Evolutionary conservation across 2,888 invertebrate genomes (phyloP), one percentile per base, ranked within the genome.

Genomic region (Orthosia gracilis): DNA sequence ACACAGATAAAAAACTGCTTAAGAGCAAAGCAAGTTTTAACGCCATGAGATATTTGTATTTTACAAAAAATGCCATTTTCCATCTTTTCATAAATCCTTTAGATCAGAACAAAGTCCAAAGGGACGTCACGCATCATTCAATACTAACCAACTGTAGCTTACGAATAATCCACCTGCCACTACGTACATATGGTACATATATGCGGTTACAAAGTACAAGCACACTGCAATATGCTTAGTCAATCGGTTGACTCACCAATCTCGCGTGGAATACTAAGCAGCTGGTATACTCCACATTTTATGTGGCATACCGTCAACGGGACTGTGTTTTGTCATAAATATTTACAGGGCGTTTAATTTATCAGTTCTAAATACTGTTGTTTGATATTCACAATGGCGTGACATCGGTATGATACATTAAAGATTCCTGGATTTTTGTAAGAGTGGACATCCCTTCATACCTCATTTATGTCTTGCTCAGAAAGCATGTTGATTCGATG

Each of bases 301-400:
- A 77, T 77, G 71, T 65, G 57, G 26, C 52, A 61, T 40, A 49
- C 66, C 58, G 61, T 71, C 82, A 82, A 82, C 80, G 72, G 80
- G 58, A 80, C 67, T 61, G 52, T 61, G 66, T 79, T 77, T 78
- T 72, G 67, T 82, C 83, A 72, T 78, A 71, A 82, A 82, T 80
- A 82, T 80, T 82, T 68, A 80, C 72, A 40, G 67, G 64, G 67
- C 12, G 11, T 58, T 58, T 61, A 62, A 40, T 40, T 0, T 52
- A 21, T 50, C 61, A 57, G 17, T 76, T 62, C 26, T 71, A 31
- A 78, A 62, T n/a, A 52, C 3, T 18, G 57, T 55, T 70, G 21
- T 50, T 76, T 78, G 21, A 40, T 75, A 78, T 78, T 50, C 78
- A 70, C 40, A 21, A 26, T n/a, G 7, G 18, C 13, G 11, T 4